These are phyloP conservation scores for Prinia subflava DNA, from an alignment of 2,113 vertebrate genomes.

Conservation along the genomic window DNA sequence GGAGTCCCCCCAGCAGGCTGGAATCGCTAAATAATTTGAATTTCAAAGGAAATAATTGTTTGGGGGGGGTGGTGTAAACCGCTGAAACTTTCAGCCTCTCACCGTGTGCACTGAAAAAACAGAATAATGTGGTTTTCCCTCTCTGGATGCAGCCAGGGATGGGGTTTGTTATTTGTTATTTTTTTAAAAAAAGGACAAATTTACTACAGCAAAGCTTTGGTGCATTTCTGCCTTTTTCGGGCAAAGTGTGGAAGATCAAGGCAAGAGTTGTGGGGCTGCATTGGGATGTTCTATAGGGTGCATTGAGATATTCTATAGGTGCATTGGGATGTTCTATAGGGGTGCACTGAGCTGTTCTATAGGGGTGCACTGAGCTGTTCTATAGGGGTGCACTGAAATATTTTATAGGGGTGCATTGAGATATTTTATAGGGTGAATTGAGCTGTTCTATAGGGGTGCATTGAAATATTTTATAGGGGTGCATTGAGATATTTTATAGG, in stretches of 20 bases:
- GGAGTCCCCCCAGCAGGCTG: neutral
- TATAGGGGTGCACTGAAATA: no score
- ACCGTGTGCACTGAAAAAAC: neutral
- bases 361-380: no score
- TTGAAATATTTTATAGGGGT: no score
- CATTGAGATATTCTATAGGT: slow-evolving; percentile 1
- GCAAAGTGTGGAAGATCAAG: neutral
- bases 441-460: no score
- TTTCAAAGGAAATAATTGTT: neutral
- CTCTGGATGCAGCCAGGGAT: neutral
- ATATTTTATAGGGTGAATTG: no score
- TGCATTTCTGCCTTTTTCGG: slow-evolving; percentile 5
- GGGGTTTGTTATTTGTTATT: neutral
- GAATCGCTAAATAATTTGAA: neutral
- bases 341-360: no score
- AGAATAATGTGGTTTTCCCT: accelerated
- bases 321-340: no score
- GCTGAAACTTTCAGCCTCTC: neutral
- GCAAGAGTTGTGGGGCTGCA: slow-evolving; percentile 44
- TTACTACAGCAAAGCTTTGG: neutral
- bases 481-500: no score
- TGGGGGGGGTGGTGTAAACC: no score
- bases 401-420: no score
- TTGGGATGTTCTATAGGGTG: neutral
- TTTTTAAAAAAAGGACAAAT: neutral